Conservation (phyloP, 1,140 invertebrate species). For the Oryctes rhinoceros region DNA sequence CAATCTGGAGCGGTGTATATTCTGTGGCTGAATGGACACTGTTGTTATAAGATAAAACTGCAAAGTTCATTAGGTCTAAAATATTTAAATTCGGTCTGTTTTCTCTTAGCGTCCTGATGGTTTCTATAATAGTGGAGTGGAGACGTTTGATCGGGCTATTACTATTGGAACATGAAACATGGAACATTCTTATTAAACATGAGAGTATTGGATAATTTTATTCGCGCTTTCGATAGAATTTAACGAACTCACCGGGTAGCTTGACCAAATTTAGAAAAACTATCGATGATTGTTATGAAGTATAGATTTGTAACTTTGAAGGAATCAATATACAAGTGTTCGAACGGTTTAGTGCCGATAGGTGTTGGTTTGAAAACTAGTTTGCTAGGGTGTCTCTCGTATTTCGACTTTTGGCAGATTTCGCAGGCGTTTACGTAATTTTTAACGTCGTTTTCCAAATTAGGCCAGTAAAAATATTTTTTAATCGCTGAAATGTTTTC, state of each 20-base stretch:
- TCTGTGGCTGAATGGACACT: conserved; percentile 42
- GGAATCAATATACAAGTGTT: conserved; percentile 54
- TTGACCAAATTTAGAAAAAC: conserved; percentile 42
- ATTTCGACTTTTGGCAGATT: too few relatives aligned
- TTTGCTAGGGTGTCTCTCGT: not conserved
- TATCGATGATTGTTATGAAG: conserved; percentile 38
- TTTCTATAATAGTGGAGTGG: conserved; percentile 45
- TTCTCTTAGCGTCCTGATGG: conserved; percentile 44
- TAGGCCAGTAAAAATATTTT: too few relatives aligned
- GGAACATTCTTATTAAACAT: too few relatives aligned
- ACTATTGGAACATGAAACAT: conserved; percentile 41
- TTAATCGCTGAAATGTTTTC: too few relatives aligned
- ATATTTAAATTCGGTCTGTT: conserved; percentile 38
- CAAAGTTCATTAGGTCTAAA: conserved; percentile 43
- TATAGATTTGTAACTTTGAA: conserved; percentile 48
- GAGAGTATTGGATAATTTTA: conserved; percentile 17
- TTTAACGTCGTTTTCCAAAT: too few relatives aligned
- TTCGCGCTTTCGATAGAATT: not conserved
- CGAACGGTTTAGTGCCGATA: conserved; percentile 51
- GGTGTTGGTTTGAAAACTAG: conserved; percentile 50
- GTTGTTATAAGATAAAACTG: conserved; percentile 46
- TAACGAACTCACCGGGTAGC: not conserved
- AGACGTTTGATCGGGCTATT: conserved; percentile 47
- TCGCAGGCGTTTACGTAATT: too few relatives aligned
- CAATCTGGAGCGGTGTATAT: conserved; percentile 35